Evolutionary conservation across 2,113 vertebrate species (phyloP).

Genomic region (Aphelocoma coerulescens): DNA sequence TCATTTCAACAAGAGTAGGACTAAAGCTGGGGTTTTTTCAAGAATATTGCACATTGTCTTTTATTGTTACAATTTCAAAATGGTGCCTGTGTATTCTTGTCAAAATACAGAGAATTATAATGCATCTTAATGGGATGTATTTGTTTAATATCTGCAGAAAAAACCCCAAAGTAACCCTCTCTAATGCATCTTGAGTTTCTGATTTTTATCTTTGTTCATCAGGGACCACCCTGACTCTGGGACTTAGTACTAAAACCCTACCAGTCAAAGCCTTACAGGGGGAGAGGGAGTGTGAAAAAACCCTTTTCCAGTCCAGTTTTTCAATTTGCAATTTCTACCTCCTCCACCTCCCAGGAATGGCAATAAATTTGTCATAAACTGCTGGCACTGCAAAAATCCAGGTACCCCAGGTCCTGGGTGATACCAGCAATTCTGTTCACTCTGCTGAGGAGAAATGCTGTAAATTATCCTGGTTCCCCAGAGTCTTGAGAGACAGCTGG

Average conservation of each 20-base stretch:
- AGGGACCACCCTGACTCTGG: neutral
- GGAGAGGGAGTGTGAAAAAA: neutral
- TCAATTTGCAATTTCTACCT: neutral
- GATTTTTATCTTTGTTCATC: neutral
- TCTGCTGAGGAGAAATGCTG: neutral
- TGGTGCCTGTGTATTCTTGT: neutral
- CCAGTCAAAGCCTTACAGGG: neutral
- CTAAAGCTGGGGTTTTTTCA: neutral
- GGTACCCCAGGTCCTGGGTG: neutral
- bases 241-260: neutral
- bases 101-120: neutral
- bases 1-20: neutral
- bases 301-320: neutral
- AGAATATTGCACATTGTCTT: neutral
- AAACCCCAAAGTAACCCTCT: neutral
- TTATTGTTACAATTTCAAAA: neutral
- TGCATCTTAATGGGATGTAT: neutral
- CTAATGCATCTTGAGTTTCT: neutral
- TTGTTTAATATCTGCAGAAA: neutral
- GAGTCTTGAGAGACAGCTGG: neutral
- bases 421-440: neutral
- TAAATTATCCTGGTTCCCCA: neutral
- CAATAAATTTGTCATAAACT: neutral
- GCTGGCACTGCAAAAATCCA: neutral
- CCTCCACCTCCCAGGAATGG: neutral